phyloP scores from a whole-genome alignment of 2,888 invertebrate genomes.

The Athalia circularis region DNA sequence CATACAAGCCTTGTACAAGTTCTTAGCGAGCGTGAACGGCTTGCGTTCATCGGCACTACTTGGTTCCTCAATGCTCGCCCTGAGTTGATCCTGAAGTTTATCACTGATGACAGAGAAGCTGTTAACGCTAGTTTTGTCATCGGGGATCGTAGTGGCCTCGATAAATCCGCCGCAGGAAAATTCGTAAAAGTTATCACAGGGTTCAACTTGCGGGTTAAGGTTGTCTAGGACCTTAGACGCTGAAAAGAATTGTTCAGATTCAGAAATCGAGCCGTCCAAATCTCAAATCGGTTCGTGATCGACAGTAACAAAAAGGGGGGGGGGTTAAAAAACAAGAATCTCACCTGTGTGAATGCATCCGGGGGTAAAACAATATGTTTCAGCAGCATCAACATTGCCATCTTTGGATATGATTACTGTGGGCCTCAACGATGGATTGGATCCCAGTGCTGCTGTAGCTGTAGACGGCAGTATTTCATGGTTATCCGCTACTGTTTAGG shows the following conservation, averaged over 20 bases:
- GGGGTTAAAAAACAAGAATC: conserved; percentile 46
- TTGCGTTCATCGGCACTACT: conserved; percentile 78
- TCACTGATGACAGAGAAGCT: conserved; percentile 86
- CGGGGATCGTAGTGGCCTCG: conserved; percentile 84
- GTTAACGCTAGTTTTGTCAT: conserved; percentile 87
- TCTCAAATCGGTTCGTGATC: too few relatives aligned
- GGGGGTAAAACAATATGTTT: conserved; percentile 78
- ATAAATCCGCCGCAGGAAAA: conserved; percentile 88
- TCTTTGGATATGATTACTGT: conserved; percentile 64
- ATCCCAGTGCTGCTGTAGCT: conserved; percentile 67
- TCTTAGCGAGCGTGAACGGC: conserved; percentile 86
- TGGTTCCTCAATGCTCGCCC: conserved; percentile 82
- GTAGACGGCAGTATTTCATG: conserved; percentile 68
- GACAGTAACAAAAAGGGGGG: too few relatives aligned
- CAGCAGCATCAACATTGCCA: conserved; percentile 72
- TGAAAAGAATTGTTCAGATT: conserved; percentile 59
- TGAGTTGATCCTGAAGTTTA: conserved; percentile 83
- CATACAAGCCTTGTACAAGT: conserved; percentile 91
- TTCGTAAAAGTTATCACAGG: conserved; percentile 89
- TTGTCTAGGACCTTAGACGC: conserved; percentile 83
- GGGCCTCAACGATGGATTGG: conserved; percentile 52
- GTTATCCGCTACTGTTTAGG: conserved; percentile 57
- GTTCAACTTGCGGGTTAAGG: conserved; percentile 83
- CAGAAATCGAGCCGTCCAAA: not conserved
- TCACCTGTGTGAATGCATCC: conserved; percentile 88